Evolutionary conservation across 2,888 invertebrate genomes (phyloP), one percentile per base, ranked within the genome.

Genomic region (Eristalis arbustorum): DNA sequence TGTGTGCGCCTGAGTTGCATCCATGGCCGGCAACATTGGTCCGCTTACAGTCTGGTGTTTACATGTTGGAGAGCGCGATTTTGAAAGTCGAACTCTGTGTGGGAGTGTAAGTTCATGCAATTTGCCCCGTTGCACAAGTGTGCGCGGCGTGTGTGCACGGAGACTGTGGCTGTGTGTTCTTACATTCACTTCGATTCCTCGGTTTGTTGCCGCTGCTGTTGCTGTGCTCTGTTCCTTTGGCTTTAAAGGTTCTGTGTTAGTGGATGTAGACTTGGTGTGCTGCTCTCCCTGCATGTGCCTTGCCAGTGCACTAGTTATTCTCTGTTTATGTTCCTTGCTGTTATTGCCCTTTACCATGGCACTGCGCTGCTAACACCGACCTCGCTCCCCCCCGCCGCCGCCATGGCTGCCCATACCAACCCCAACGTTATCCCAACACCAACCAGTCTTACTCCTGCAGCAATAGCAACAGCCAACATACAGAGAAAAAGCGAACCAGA

Each of bases 51-150:
- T 87, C 87, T 87, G 87, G 37, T 78, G 72, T 79, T 87, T 87
- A 87, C 87, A 87, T 87, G 82, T 74, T 73, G 37, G 72, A 83
- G 83, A 83, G 78, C 78, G 66, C 31, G 42, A 73, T 82, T 77
- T 81, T 67, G 49, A 79, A 72, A 72, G 64, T 37, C 62, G 64
- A 69, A 69, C 40, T 79, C 79, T 56, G 69, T 78, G 83, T 87
- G 89, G 88, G 91, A 91, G 91, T 89, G 91, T 90, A 91, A 91
- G 61, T 80, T 72, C 49, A 37, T 91, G 91, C 91, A 91, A 90
- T 90, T 25, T 56, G 90, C 90, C 88, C 56, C 82, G 2, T 71
- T 59, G 84, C 1, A 25, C 87, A 88, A 88, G 88, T 88, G 80
- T 23, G 79, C 14, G 10, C 31, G 2, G 84, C 90, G 90, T 89